Conservation (phyloP, 2,797 vertebrate genomes). For the Hipposideros larvatus region DNA sequence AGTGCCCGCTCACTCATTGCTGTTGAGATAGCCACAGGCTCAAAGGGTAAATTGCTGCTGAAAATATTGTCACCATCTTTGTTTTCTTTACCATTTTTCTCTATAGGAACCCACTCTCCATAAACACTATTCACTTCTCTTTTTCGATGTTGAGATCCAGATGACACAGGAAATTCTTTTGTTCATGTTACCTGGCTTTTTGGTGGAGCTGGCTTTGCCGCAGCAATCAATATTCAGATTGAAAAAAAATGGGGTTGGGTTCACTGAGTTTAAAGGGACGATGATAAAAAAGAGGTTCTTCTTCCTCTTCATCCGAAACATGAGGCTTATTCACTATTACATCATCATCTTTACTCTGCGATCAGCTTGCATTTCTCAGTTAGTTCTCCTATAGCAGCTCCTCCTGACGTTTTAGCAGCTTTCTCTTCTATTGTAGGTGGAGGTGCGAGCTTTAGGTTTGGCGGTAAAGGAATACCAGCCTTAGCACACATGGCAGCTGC, state of each 20-base stretch:
- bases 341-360: slow-evolving; percentile 96
- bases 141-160: slow-evolving; percentile 97
- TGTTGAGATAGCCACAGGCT: slow-evolving; percentile 97
- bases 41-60: slow-evolving; percentile 91
- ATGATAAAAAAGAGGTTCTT: slow-evolving; percentile 94
- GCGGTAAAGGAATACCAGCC: slow-evolving; percentile 96
- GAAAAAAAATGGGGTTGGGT: slow-evolving; percentile 98
- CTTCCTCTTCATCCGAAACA: slow-evolving; percentile 97
- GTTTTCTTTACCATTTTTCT: slow-evolving; percentile 92
- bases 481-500: slow-evolving; percentile 99
- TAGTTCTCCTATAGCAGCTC: slow-evolving; percentile 97
- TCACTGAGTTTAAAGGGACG: slow-evolving; percentile 94
- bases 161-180: slow-evolving; percentile 99
- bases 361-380: slow-evolving; percentile 99
- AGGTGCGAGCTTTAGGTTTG: slow-evolving; percentile 93
- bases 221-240: slow-evolving; percentile 95
- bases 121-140: slow-evolving; percentile 96
- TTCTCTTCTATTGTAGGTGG: slow-evolving; percentile 93
- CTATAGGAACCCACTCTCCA: slow-evolving; percentile 97
- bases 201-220: slow-evolving; percentile 92
- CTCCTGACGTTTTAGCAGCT: slow-evolving; percentile 95
- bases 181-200: slow-evolving; percentile 96
- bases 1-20: slow-evolving; percentile 96
- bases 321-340: slow-evolving; percentile 95
- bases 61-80: slow-evolving; percentile 94